phyloP scores from a whole-genome alignment of 2,888 invertebrate genomes.

The Eledone cirrhosa region DNA sequence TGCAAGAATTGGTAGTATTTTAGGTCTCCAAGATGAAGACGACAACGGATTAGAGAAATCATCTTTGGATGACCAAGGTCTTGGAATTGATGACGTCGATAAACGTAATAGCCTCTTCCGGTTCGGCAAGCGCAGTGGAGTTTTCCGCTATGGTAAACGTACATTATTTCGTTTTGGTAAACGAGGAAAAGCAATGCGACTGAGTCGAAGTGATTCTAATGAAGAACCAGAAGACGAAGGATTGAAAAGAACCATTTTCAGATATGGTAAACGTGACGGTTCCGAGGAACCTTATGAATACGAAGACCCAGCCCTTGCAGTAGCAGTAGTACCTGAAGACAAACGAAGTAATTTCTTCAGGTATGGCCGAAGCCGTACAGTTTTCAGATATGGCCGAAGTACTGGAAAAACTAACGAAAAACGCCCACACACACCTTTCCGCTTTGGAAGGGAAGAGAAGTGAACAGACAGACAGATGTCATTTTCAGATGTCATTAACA shows the following conservation, averaged over 20 bases:
- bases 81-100: slow-evolving; percentile 35
- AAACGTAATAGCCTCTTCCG: slow-evolving; percentile 46
- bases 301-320: not conserved
- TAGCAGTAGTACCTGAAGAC: slow-evolving; percentile 20
- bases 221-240: slow-evolving; percentile 34
- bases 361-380: slow-evolving; percentile 26
- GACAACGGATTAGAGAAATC: slow-evolving; percentile 1
- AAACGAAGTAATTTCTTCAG: slow-evolving; percentile 28
- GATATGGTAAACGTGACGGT: slow-evolving; percentile 30
- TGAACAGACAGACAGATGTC: not conserved
- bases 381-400: slow-evolving; percentile 40
- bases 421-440: slow-evolving; percentile 39
- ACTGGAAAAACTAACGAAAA: slow-evolving; percentile 36
- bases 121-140: slow-evolving; percentile 47
- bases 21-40: not conserved
- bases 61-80: slow-evolving; percentile 8
- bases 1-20: not conserved
- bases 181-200: slow-evolving; percentile 43
- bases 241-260: slow-evolving; percentile 28
- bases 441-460: slow-evolving; percentile 39
- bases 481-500: not conserved
- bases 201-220: slow-evolving; percentile 40
- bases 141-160: slow-evolving; percentile 49
- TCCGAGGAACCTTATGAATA: slow-evolving; percentile 30
- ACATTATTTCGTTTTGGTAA: slow-evolving; percentile 46